These are phyloP conservation scores for Tinamus major DNA, from an alignment of 2,797 vertebrate species.

Conservation along the genomic window DNA sequence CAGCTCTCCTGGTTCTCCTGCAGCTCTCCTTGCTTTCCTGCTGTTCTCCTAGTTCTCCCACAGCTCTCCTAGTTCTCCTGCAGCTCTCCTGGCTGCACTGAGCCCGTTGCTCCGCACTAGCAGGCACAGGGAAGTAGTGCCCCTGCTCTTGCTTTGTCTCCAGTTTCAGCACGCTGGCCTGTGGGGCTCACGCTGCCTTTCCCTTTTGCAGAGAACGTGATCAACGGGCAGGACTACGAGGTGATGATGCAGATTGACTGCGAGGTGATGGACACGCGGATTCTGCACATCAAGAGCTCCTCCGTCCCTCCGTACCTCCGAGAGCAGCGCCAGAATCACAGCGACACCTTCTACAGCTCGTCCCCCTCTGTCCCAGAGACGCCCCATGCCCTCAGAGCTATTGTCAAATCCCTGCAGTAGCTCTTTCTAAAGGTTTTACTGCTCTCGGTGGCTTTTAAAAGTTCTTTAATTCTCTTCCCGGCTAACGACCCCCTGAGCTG, in stretches of 20 bases:
- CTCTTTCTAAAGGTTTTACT: background rate
- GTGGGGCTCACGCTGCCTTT: background rate
- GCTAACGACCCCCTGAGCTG: background rate
- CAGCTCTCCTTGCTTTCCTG: no score
- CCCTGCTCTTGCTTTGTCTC: background rate
- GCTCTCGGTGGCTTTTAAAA: background rate
- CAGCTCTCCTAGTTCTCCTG: no score
- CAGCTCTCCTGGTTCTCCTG: no score
- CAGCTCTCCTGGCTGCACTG: no score
- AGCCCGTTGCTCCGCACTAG: no score
- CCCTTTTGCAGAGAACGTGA: constrained; percentile 88
- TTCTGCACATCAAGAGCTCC: constrained; percentile 93
- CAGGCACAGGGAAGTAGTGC: no score
- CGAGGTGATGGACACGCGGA: constrained; percentile 94
- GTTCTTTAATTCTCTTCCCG: constrained; percentile 1
- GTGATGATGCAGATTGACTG: constrained; percentile 99
- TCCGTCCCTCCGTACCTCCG: constrained; percentile 90
- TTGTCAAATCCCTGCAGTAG: constrained; percentile 79
- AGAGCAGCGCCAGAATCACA: constrained; percentile 85
- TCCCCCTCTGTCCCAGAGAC: constrained; percentile 72
- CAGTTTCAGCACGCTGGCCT: background rate
- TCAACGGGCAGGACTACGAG: constrained; percentile 90
- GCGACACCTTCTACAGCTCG: constrained; percentile 82
- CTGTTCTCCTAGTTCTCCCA: no score
- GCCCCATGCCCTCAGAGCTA: constrained; percentile 71